Base-by-base conservation (phyloP, 2,113 vertebrate species). In the Mionectes macconnelli region DNA sequence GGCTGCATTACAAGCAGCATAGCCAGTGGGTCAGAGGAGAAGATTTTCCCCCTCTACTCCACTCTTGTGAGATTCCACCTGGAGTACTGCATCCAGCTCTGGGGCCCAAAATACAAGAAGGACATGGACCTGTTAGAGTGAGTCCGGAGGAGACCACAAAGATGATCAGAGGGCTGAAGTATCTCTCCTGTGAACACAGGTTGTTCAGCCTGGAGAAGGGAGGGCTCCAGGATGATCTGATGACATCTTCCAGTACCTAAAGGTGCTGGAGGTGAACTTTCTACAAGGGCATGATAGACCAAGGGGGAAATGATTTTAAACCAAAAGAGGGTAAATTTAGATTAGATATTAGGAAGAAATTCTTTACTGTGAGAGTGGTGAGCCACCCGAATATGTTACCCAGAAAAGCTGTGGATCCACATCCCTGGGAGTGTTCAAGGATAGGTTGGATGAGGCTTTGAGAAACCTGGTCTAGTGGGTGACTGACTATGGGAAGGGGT, bases 381-480 rank as follows among this genome's bases (percentile, higher is more conserved):
- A 53, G 20, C 8, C 37, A 40, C n/a, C 8, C 21, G n/a, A 6
- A 62, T 4, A 60, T 13, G 31, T 12, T 47, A 2, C 24, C 9
- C 28, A 18, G 28, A 45, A 30, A 73, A 10, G 14, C 0, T 60
- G 25, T 60, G 45, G 45, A 4, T 67, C 21, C 2, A 0, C 52
- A 53, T 42, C 18, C 37, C 27, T 62, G 27, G 19, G 21, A 68
- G 27, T 33, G 27, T 49, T 75, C 47, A 68, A 86, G 27, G 31
- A 40, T 22, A 68, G 16, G 3, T 7, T 62, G 83, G 40, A 33
- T 10, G 6, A 42, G 22, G 5, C 17, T 81, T 62, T 69, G 19
- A 50, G 47, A 16, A 62, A 44, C 5, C 13, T 42, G 31, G 5
- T 37, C 27, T 30, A 30, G 40, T n/a, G 49, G 16, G 11, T 69